A percentile compares a stretch with the other conserved stretches of the same genome.
phyloP scores from a whole-genome alignment of 2,113 vertebrate genomes.

The Hepsetus odoe region DNA sequence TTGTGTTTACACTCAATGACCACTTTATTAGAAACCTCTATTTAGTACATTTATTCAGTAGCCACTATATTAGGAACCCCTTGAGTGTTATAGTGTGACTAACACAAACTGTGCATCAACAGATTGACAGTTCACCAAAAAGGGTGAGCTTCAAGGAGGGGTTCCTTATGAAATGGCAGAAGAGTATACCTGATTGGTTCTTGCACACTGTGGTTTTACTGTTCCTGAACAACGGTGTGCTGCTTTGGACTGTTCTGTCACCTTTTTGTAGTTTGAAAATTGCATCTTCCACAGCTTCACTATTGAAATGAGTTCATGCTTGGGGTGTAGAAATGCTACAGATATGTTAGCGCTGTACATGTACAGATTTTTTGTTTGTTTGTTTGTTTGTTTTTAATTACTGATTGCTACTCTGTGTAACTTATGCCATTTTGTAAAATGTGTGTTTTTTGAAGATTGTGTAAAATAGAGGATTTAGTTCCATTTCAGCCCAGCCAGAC shows the following conservation, averaged over 20 bases:
- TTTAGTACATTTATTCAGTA: no score
- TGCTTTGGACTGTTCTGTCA: neutral
- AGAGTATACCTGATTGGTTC: neutral
- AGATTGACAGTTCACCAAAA: no score
- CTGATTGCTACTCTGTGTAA: slow-evolving; percentile 62
- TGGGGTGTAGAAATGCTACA: slow-evolving; percentile 21
- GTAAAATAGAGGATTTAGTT: slow-evolving; percentile 14
- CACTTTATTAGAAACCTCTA: neutral
- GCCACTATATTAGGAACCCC: no score
- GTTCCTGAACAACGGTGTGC: neutral
- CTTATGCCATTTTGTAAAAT: slow-evolving; percentile 73
- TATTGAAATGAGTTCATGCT: slow-evolving; percentile 6
- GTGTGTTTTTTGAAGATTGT: slow-evolving; percentile 58
- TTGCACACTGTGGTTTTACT: neutral
- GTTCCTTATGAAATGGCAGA: neutral
- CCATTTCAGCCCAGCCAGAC: neutral
- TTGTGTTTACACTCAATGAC: no score
- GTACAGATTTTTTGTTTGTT: slow-evolving; percentile 65
- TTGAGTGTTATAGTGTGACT: no score
- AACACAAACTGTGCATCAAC: no score
- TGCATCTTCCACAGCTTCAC: neutral
- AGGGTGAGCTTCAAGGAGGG: no score
- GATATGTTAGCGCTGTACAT: slow-evolving; percentile 47
- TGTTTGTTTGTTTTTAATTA: slow-evolving; percentile 42
- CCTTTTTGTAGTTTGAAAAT: neutral